phyloP scores from a whole-genome alignment of 2,113 vertebrate species.

The Bambusicola thoracicus region DNA sequence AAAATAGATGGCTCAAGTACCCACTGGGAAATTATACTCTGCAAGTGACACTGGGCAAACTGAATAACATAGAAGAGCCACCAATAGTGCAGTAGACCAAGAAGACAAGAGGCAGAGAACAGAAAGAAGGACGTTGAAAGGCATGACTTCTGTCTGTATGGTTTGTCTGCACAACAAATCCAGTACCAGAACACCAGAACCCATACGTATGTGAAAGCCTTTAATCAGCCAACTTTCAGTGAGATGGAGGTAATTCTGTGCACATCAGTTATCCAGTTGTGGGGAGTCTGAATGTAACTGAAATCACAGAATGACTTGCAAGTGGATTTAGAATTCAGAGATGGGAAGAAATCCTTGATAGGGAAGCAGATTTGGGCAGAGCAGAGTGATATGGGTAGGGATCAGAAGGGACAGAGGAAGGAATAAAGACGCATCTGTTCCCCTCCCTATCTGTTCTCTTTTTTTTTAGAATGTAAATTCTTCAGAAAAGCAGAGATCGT shows the following conservation, averaged over 20 bases:
- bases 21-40: background rate
- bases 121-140: background rate
- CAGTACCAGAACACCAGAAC: background rate
- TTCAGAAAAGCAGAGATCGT: background rate
- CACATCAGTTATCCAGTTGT: background rate
- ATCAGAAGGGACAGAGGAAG: background rate
- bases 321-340: background rate
- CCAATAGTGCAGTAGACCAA: background rate
- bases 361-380: background rate
- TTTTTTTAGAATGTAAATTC: conserved; percentile 13
- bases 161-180: background rate
- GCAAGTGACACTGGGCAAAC: background rate
- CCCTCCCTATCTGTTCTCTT: background rate
- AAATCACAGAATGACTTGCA: background rate
- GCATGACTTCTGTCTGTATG: background rate
- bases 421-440: background rate
- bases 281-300: background rate
- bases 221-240: background rate
- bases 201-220: background rate
- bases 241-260: background rate
- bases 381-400: background rate
- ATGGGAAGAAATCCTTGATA: background rate
- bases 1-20: background rate
- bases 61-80: background rate
- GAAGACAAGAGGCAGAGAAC: background rate